Conservation (phyloP, 2,888 invertebrate species). For the Cataglyphis altisquamis region DNA sequence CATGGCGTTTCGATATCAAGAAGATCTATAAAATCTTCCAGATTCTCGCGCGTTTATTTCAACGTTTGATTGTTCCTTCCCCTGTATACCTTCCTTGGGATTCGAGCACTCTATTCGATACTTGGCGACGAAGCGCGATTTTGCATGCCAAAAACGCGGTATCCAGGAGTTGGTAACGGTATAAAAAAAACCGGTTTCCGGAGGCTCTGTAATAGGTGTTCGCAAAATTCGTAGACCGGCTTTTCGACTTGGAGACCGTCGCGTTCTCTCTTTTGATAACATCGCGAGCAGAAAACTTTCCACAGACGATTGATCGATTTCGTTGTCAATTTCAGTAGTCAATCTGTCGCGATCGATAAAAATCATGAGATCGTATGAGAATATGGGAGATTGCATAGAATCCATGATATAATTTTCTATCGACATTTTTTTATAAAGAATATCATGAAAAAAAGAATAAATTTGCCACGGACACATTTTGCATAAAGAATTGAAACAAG, state of each 20-base stretch:
- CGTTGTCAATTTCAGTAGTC: not conserved
- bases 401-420: conserved; percentile 1
- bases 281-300: conserved; percentile 51
- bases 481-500: not conserved
- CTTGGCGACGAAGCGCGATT: conserved; percentile 25
- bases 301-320: conserved; percentile 33
- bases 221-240: conserved; percentile 56
- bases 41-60: too few relatives aligned
- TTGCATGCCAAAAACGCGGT: conserved; percentile 57
- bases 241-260: conserved; percentile 34
- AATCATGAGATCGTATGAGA: conserved; percentile 4
- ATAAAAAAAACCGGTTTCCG: conserved; percentile 72
- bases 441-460: not conserved
- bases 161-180: conserved; percentile 69
- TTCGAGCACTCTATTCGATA: conserved; percentile 21
- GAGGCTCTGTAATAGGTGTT: conserved; percentile 33
- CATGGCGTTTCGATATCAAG: not conserved
- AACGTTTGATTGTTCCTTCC: not conserved
- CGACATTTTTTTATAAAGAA: conserved; percentile 1
- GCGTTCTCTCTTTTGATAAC: conserved; percentile 42
- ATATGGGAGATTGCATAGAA: too few relatives aligned
- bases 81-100: not conserved
- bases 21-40: not conserved
- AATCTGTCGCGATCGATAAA: conserved; percentile 11
- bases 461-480: not conserved